Evolutionary conservation across 2,797 vertebrate species (phyloP).

Genomic region (Calcarius lapponicus): DNA sequence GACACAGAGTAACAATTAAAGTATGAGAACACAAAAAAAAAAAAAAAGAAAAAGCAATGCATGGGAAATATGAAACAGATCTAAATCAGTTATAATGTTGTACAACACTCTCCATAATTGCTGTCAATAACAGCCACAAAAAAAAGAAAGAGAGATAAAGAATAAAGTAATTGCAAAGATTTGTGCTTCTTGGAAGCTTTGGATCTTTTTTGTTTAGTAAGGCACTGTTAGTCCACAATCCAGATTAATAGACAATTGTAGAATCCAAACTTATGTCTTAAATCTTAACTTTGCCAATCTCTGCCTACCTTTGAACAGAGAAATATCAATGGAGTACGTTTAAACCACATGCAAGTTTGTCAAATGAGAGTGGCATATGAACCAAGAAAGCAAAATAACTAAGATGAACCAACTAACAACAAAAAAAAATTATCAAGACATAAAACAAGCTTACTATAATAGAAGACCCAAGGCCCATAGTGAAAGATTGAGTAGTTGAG

Average conservation of each 20-base stretch:
- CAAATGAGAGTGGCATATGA: background rate
- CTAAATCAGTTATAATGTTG: background rate
- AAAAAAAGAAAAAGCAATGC: background rate
- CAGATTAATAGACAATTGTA: background rate
- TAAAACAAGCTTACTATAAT: background rate
- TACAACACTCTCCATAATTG: background rate
- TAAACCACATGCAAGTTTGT: background rate
- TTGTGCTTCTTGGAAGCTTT: background rate
- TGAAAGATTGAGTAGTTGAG: background rate
- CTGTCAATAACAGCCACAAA: background rate
- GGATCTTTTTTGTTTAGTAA: background rate
- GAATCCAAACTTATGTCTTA: background rate
- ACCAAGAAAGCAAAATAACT: background rate
- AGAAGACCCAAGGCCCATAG: background rate
- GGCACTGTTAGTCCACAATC: background rate
- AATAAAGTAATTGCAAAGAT: background rate
- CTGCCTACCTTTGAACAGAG: background rate
- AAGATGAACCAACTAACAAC: background rate
- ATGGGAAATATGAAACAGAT: background rate
- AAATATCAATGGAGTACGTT: background rate
- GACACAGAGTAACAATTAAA: background rate
- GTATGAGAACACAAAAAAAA: background rate
- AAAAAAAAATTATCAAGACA: background rate
- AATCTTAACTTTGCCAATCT: background rate
- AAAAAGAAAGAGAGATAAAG: background rate